Evolutionary conservation across 2,888 invertebrate genomes (phyloP).

Genomic region (Drosophila mulleri): DNA sequence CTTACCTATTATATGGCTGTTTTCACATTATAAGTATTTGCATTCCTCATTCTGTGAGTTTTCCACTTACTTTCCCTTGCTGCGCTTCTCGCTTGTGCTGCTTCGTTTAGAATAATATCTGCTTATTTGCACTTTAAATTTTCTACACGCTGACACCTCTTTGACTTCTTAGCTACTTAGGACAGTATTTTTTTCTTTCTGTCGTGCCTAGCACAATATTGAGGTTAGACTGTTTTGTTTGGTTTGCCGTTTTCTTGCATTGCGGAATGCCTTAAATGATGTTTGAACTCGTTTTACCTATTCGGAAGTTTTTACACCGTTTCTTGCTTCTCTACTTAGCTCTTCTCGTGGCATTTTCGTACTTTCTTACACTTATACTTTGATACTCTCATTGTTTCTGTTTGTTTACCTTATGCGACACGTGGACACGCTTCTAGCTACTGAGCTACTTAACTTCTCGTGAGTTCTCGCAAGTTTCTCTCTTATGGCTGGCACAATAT

Average conservation of each 20-base stretch:
- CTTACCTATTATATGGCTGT: not conserved
- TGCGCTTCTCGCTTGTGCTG: constrained; percentile 1
- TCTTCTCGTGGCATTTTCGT: too few species aligned
- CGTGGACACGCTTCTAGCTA: not conserved
- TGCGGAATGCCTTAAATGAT: not conserved
- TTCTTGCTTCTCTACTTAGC: not conserved
- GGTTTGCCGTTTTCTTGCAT: too few species aligned
- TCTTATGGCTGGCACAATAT: not conserved
- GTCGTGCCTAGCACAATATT: not conserved
- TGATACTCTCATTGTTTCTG: not conserved
- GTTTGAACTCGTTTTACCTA: not conserved
- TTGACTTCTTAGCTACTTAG: not conserved
- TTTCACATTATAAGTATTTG: not conserved
- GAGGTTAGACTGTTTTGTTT: not conserved
- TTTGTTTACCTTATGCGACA: not conserved
- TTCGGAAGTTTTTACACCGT: not conserved
- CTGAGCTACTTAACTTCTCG: not conserved
- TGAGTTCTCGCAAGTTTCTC: not conserved
- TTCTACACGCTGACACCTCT: not conserved
- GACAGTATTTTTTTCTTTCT: too few species aligned
- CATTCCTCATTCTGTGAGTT: not conserved
- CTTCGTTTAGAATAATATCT: not conserved
- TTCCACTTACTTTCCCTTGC: not conserved
- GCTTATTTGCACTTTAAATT: not conserved
- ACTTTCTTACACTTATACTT: not conserved